Evolutionary conservation across 1,140 invertebrate species (phyloP).

Genomic region (Portunus trituberculatus): DNA sequence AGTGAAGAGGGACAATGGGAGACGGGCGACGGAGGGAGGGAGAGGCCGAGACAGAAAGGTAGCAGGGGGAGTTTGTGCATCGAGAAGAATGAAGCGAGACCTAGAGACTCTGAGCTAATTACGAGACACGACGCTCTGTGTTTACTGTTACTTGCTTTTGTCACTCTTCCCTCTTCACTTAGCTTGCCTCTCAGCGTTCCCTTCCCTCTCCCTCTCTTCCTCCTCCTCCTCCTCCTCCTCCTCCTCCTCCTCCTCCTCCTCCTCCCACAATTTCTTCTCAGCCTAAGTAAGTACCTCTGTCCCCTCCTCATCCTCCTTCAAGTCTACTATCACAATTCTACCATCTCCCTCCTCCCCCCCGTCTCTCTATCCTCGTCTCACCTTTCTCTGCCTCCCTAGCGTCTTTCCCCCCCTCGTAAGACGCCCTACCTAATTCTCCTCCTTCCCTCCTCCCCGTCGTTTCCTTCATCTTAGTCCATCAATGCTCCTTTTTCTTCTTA

Average conservation of each 20-base stretch:
- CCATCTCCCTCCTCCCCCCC: too few relatives aligned
- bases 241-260: neutral
- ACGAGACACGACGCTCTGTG: neutral
- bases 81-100: neutral
- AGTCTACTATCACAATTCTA: too few relatives aligned
- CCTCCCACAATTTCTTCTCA: neutral
- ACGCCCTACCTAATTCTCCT: too few relatives aligned
- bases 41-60: neutral
- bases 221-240: neutral
- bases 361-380: too few relatives aligned
- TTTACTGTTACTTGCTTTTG: neutral
- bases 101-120: neutral
- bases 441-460: neutral
- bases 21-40: neutral
- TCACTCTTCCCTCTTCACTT: neutral
- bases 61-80: neutral
- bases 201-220: neutral
- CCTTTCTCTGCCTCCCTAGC: too few relatives aligned
- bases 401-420: too few relatives aligned
- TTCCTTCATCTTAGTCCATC: too few relatives aligned
- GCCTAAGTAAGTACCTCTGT: neutral
- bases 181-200: neutral
- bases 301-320: neutral
- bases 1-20: neutral
- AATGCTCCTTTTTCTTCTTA: too few relatives aligned